phyloP scores from a whole-genome alignment of 2,113 vertebrate genomes.

The Pogonocichla stellata region DNA sequence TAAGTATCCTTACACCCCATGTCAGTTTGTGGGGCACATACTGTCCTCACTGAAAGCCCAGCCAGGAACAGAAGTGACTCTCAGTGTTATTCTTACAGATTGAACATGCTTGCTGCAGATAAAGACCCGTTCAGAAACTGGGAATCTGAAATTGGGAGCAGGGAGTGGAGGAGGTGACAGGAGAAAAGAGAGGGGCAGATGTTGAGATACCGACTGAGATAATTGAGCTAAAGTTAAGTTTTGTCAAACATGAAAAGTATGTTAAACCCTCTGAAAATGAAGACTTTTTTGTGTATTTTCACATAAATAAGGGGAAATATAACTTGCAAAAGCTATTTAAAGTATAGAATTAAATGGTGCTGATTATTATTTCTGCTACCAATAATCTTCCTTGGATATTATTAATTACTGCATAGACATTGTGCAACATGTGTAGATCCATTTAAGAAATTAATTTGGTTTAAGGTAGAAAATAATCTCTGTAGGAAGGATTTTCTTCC shows the following conservation, averaged over 20 bases:
- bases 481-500: background rate
- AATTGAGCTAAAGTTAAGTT: background rate
- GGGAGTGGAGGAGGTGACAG: fast-evolving
- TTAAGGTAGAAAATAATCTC: background rate
- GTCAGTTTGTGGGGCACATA: fast-evolving
- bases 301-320: background rate
- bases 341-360: background rate
- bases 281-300: background rate
- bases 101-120: background rate
- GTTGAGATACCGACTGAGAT: background rate
- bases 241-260: background rate
- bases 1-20: background rate
- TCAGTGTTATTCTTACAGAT: background rate
- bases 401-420: background rate
- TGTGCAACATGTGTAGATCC: background rate
- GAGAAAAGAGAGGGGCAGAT: background rate
- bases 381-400: background rate
- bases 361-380: background rate
- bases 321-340: background rate
- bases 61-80: background rate
- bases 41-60: background rate
- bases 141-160: background rate
- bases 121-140: background rate
- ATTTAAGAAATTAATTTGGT: background rate
- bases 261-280: background rate